Evolutionary conservation across 2,888 invertebrate species (phyloP), one percentile per base, ranked within the genome.

Genomic region (Eledona agricola): DNA sequence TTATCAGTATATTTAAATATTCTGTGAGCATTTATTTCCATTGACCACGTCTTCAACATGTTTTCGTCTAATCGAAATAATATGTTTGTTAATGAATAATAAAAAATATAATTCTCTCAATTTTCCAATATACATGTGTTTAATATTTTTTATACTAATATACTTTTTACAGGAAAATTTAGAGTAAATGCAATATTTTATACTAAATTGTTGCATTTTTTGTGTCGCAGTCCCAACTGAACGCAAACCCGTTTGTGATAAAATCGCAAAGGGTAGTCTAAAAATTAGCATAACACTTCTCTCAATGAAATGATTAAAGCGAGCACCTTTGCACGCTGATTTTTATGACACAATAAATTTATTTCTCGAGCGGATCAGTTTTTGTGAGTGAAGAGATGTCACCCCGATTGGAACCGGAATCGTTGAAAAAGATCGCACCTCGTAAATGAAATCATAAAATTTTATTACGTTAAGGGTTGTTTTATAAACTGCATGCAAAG

Each of bases 231-330:
- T 37, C 23, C 23, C 22, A 37, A 37, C 23, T 23, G 11, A 15
- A 19, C 19, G 11, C 22, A 15, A 43, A 43, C 43, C 17, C 43
- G 43, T 43, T 43, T 32, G 13, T 9, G 43, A 43, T 43, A 43
- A 43, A 32, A 43, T 43, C 43, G 10, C 43, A n/a, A 43, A 43
- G 43, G 43, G 43, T 43, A 32, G 43, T 43, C 43, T 7, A 32
- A 15, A 37, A 10, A 43, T 43, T 43, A 28, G 1, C 43, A 43
- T 43, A 43, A 22, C 23, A 15, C 43, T 29, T n/a, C 17, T 23
- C 31, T 12, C 20, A 43, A 32, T 22, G 9, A 5, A 32, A 22
- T 32, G 13, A 43, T 43, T 22, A 11, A 32, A 43, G 13, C 16
- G 10, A 23, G 13, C 20, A 15, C 9, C 43, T 31, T 28, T 23